Evolutionary conservation across 2,113 vertebrate species (phyloP), one percentile per base, ranked within the genome.

Genomic region (Cynoglossus semilaevis): DNA sequence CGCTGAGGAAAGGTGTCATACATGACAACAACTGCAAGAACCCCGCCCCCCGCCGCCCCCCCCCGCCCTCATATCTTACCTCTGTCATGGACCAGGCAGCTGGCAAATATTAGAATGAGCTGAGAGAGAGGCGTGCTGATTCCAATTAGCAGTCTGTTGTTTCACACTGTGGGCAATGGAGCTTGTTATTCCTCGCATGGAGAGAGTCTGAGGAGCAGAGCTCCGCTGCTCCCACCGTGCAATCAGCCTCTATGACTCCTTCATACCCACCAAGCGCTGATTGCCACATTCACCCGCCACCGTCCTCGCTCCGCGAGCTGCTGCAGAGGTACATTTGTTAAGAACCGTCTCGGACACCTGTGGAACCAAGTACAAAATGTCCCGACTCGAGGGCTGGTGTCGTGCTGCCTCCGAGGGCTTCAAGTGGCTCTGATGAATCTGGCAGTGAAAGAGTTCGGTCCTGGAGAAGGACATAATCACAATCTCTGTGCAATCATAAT

Each of bases 141-240:
- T 90, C 86, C 83, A 89, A 88, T 90, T 89, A 90, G 88, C 77
- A 79, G 82, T 83, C 79, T 88, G 82, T 83, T 88, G 85, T 87
- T 87, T 86, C 84, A 87, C 79, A 86, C 85, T 74, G 88, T 80
- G 82, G 84, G 83, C 70, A 80, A 85, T 78, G 83, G 74, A 80
- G 85, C 83, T 86, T 89, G 85, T 86, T 86, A 86, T 88, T 88
- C 84, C 55, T 69, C 67, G 84, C 82, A 54, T 86, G 83, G 79
- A 79, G 80, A 80, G 82, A 86, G 78, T 83, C 75, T 81, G 80
- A 87, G 73, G 74, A 87, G 73, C 76, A 38, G 47, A 37, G 76
- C 80, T 79, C 78, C 66, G 78, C 11, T 38, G 74, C 79, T 88
- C 81, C 83, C 79, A 78, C 79, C 70, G 79, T 74, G 86, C 87